Conservation (phyloP, 2,888 invertebrate genomes). For the Metellina segmentata region DNA sequence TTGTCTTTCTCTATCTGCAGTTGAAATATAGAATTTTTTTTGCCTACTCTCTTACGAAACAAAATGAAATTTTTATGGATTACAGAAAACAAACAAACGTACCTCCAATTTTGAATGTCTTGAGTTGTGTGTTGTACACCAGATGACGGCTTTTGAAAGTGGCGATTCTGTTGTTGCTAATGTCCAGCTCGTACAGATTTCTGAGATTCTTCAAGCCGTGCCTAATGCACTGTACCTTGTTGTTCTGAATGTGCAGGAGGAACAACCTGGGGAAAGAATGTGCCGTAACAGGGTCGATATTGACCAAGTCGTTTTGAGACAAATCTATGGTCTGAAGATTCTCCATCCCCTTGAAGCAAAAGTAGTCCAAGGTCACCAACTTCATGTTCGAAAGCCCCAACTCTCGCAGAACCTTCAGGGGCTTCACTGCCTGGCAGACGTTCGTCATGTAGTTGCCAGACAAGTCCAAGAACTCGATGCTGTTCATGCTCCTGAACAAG, state of each 20-base stretch:
- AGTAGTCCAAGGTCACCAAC: constrained; percentile 79
- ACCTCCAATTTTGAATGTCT: constrained; percentile 45
- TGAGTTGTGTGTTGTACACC: constrained; percentile 36
- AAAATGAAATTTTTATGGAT: neutral
- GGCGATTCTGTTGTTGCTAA: constrained; percentile 45
- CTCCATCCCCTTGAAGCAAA: constrained; percentile 80
- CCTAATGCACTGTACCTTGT: constrained; percentile 26
- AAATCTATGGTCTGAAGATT: constrained; percentile 50
- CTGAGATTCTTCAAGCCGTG: constrained; percentile 54
- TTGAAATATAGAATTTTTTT: no score
- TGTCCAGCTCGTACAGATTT: constrained; percentile 43
- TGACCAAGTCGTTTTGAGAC: constrained; percentile 54
- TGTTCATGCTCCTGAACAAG: constrained; percentile 37
- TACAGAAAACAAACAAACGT: constrained; percentile 1
- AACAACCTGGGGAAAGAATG: constrained; percentile 40
- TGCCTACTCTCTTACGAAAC: neutral
- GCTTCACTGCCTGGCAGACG: constrained; percentile 79
- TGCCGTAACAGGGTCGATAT: constrained; percentile 36
- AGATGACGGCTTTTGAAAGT: constrained; percentile 45
- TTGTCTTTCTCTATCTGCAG: no score
- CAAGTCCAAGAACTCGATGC: constrained; percentile 80
- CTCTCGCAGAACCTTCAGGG: constrained; percentile 79
- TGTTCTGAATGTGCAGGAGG: constrained; percentile 44
- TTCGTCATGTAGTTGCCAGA: constrained; percentile 80
- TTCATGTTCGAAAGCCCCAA: constrained; percentile 80